Evolutionary conservation across 2,888 invertebrate genomes (phyloP).

Genomic region (Camptogramma bilineatum): DNA sequence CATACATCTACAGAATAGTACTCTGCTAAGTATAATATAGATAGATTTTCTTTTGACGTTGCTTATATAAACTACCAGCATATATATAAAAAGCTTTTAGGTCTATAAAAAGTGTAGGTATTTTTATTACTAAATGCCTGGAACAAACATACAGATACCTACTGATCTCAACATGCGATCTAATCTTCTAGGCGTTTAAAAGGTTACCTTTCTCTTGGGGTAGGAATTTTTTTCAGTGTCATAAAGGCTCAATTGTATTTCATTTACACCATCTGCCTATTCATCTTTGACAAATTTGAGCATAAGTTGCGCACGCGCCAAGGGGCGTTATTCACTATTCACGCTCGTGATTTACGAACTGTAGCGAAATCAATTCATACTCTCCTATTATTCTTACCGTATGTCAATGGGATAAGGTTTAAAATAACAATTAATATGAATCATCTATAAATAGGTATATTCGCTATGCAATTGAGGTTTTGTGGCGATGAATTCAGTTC

Average conservation of each 20-base stretch:
- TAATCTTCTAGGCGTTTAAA: too few relatives aligned
- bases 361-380: slow-evolving; percentile 56
- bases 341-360: slow-evolving; percentile 65
- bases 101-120: too few relatives aligned
- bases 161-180: too few relatives aligned
- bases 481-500: slow-evolving; percentile 4
- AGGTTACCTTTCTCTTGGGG: too few relatives aligned
- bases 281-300: slow-evolving; percentile 48
- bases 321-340: slow-evolving; percentile 61
- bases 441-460: slow-evolving; percentile 12
- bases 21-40: too few relatives aligned
- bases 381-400: slow-evolving; percentile 38
- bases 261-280: slow-evolving; percentile 4
- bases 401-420: slow-evolving; percentile 30
- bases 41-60: too few relatives aligned
- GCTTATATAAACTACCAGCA: too few relatives aligned
- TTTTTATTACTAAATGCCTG: too few relatives aligned
- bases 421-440: slow-evolving; percentile 15
- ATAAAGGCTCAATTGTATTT: not conserved
- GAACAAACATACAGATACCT: too few relatives aligned
- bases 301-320: slow-evolving; percentile 54
- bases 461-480: slow-evolving; percentile 10
- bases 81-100: too few relatives aligned
- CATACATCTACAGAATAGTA: too few relatives aligned
- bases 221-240: too few relatives aligned